Evolutionary conservation across 1,140 invertebrate genomes (phyloP), one percentile per base, ranked within the genome.

Genomic region (Idris sp.): DNA sequence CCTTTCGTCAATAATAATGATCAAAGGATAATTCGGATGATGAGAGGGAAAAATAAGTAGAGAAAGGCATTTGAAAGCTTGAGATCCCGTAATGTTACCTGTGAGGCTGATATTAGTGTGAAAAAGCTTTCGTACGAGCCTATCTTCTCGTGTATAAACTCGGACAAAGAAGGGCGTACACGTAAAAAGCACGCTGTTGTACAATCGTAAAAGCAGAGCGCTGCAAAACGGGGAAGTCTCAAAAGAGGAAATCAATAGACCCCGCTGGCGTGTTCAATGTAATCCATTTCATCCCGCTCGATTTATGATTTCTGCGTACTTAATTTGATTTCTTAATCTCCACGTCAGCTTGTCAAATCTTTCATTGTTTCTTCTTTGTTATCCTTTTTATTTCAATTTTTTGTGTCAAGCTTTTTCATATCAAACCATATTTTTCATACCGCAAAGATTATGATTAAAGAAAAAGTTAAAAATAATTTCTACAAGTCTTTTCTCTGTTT

Each of bases 211-310:
- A 77, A 73, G 73, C 67, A 68, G 46, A 31, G 41, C 51, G 33
- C 61, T 48, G 18, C 54, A 41, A 51, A 51, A 28, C 46, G 48
- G 49, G 31, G 58, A 74, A 75, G 62, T 53, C 68, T 78, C 64
- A 77, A 77, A 74, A 69, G 67, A 75, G 62, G 59, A 74, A 74
- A 78, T 80, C 78, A 75, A 78, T 78, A 78, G 71, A 76, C 61
- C n/a, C 48, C 26, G 36, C 61, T 48, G 62, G 48, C 62, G 59
- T 62, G 71, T 77, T 61, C 48, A 28, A 75, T 71, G 68, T 75
- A 77, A 77, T 79, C 76, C 72, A 56, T 61, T 44, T 46, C 69
- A 74, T 75, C 59, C 68, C 36, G 28, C 54, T 49, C 40, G 65
- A 74, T 79, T 79, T 77, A 77, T 77, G 71, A 64, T 68, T 49